Evolutionary conservation across 2,113 vertebrate genomes (phyloP).

Genomic region (Tapirus terrestris): DNA sequence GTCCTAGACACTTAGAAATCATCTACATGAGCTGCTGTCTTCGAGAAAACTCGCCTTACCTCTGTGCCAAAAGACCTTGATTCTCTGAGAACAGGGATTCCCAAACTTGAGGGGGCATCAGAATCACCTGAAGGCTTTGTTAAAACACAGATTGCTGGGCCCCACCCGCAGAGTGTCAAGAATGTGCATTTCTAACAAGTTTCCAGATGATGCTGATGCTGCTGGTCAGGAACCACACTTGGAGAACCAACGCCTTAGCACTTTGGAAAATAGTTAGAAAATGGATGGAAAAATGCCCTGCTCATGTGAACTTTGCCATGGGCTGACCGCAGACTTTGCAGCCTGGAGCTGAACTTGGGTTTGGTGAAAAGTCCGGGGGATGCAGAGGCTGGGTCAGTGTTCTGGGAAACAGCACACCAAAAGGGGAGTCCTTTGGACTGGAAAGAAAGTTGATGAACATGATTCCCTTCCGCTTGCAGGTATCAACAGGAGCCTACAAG

Average conservation of each 20-base stretch:
- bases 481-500: conserved; percentile 95
- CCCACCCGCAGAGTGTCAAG: not conserved
- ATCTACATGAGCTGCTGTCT: not conserved
- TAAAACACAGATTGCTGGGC: not conserved
- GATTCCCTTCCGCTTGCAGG: conserved; percentile 84
- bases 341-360: not conserved
- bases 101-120: not conserved
- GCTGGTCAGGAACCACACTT: not conserved
- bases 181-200: not conserved
- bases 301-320: not conserved
- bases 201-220: not conserved
- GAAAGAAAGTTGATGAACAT: not conserved
- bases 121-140: not conserved
- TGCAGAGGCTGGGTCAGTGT: not conserved
- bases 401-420: not conserved
- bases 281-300: not conserved
- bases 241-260: not conserved
- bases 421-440: no score
- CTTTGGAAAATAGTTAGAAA: not conserved
- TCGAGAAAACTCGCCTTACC: not conserved
- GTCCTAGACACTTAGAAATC: not conserved
- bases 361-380: not conserved
- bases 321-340: not conserved
- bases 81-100: not conserved
- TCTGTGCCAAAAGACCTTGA: not conserved